These are phyloP conservation scores for Coelinius sp. DNA, from an alignment of 2,888 invertebrate species.

Conservation along the genomic window DNA sequence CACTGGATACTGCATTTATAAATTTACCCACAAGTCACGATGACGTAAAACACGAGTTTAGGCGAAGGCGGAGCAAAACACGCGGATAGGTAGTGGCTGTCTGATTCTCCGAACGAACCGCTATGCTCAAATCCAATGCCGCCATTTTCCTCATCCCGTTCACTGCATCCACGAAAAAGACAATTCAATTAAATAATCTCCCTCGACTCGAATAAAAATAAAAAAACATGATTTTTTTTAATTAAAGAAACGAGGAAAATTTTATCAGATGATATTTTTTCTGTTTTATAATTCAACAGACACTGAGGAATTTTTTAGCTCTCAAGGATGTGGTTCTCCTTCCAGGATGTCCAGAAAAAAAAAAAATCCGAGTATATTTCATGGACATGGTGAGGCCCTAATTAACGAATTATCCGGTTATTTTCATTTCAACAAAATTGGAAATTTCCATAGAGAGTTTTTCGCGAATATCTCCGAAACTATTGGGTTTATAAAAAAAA, in stretches of 20 bases:
- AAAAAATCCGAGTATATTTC: neutral
- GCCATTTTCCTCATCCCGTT: constrained; percentile 32
- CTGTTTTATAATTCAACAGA: constrained; percentile 7
- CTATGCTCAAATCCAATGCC: constrained; percentile 22
- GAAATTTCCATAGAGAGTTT: neutral
- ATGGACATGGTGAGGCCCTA: too few relatives aligned
- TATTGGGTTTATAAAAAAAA: neutral
- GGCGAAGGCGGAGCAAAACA: constrained; percentile 62
- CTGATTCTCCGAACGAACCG: constrained; percentile 28
- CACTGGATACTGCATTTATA: constrained; percentile 6
- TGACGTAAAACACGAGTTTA: constrained; percentile 46
- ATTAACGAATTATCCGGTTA: too few relatives aligned
- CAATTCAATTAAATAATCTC: neutral
- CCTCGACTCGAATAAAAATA: neutral
- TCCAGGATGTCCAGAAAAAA: neutral
- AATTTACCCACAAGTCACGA: neutral
- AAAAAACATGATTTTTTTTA: neutral
- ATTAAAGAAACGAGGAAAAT: neutral
- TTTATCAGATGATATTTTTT: neutral
- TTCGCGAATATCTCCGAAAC: neutral
- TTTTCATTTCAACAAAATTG: neutral
- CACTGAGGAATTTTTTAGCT: neutral
- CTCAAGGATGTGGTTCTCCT: constrained; percentile 31
- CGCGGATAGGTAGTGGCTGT: constrained; percentile 37
- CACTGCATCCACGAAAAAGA: neutral